Percentiles rank a stretch among this genome's conserved stretches.
Conservation (phyloP, 2,113 vertebrate genomes). For the Craseonycteris thonglongyai region DNA sequence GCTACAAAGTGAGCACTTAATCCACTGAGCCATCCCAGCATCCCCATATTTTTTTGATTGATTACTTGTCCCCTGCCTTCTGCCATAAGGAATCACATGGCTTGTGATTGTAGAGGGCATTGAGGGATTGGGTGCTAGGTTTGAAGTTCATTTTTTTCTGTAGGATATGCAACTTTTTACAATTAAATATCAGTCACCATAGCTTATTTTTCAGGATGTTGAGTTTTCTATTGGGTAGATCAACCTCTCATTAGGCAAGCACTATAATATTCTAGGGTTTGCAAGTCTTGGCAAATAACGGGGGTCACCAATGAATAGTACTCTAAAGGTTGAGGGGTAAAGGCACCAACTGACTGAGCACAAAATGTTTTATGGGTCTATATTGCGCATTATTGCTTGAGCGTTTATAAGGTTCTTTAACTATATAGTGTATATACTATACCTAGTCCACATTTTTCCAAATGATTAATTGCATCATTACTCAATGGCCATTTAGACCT, state of each 20-base stretch:
- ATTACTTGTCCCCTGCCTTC: neutral
- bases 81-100: neutral
- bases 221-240: neutral
- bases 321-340: neutral
- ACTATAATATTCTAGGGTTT: neutral
- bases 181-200: neutral
- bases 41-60: neutral
- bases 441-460: neutral
- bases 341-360: neutral
- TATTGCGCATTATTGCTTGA: neutral
- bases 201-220: neutral
- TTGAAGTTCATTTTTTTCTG: neutral
- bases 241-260: neutral
- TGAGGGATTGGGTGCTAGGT: neutral
- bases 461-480: neutral
- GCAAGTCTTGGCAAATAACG: neutral
- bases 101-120: neutral
- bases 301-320: neutral
- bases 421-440: neutral
- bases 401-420: neutral
- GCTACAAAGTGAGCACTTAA: too few relatives aligned
- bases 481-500: neutral
- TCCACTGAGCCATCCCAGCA: too few relatives aligned
- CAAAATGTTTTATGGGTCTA: neutral
- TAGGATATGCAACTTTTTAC: neutral